Evolutionary conservation across 2,797 vertebrate genomes (phyloP), one percentile per base, ranked within the genome.

Genomic region (Pyrocephalus nanus): DNA sequence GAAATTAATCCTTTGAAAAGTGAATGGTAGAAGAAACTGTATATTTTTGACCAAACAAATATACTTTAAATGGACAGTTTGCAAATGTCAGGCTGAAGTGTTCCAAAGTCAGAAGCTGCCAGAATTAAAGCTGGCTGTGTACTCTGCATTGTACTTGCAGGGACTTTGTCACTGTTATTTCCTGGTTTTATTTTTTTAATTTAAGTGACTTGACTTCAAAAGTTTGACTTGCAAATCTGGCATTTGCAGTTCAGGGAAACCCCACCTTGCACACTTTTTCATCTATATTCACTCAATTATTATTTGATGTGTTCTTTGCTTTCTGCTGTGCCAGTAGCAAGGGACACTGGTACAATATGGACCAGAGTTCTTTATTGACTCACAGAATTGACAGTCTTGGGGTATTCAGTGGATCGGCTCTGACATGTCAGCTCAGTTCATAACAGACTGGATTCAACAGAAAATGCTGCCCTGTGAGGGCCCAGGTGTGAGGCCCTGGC

Each of bases 1-100:
- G 75, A 90, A 88, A 88, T 58, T n/a, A 78, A 45, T 81, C 27
- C 22, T 66, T 90, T 86, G 65, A 75, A 86, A 91, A 85, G 23
- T 29, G 55, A 74, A 73, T n/a, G 50, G 42, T 47, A 58, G 58
- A 80, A 54, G 51, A 71, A 88, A 51, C 11, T 45, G 26, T 25
- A 9, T 54, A 45, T 75, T 74, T 94, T 66, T 72, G 2, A 75
- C n/a, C 23, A 82, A 81, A 88, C 3, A 84, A 86, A 86, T 62
- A n/a, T 12, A 34, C 23, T 66, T 84, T 55, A 66, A 76, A 61
- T 58, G 43, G 55, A 30, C 21, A 34, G 32, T 86, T 77, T 88
- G 73, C 50, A 88, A 87, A 89, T 69, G 50, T 89, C 81, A 88
- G 11, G 17, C n/a, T 83, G 57, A 67, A 83, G 34, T 13, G 9